Evolutionary conservation across 1,140 invertebrate genomes (phyloP), one percentile per base, ranked within the genome.

Genomic region (Adoxophyes honmai): DNA sequence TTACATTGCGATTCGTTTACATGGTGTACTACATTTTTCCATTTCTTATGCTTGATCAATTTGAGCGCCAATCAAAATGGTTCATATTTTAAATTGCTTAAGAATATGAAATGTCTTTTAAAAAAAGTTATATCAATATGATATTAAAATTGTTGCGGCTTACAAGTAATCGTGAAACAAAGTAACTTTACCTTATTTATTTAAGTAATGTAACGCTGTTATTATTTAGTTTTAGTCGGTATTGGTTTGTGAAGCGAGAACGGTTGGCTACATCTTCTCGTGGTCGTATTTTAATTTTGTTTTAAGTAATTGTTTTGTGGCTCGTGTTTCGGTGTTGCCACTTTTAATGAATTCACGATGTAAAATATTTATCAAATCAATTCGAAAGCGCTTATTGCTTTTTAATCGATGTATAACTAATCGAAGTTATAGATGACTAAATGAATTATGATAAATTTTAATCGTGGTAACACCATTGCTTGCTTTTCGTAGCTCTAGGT

Each of bases 101-200:
- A 60, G 70, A 52, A 59, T 68, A 67, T 60, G 73, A 76, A 74
- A 77, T 68, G 63, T 59, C 60, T 73, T 70, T 66, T 59, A 70
- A 76, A 73, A 16, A 44, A 39, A 68, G 75, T 82, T 87, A 84
- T 84, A 84, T 86, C 81, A 57, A 77, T 73, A 80, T 82, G 84
- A 87, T 87, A 87, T 85, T 87, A 87, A 86, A 86, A 83, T 85
- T 80, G 78, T 87, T 87, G 73, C 81, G 75, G 76, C 79, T 84
- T 71, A 76, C 69, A 72, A 66, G 70, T 72, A 75, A 73, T 70
- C 66, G 63, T 73, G 66, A 68, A 74, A 70, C 75, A 73, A 70
- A 68, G 73, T 36, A 51, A 62, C 63, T 68, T 74, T 81, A 73
- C 81, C 73, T 81, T 77, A 83, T 87, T 85, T 83, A 86, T 87